Base-by-base conservation (phyloP, 2,113 vertebrate species). In the Epinephelus moara region DNA sequence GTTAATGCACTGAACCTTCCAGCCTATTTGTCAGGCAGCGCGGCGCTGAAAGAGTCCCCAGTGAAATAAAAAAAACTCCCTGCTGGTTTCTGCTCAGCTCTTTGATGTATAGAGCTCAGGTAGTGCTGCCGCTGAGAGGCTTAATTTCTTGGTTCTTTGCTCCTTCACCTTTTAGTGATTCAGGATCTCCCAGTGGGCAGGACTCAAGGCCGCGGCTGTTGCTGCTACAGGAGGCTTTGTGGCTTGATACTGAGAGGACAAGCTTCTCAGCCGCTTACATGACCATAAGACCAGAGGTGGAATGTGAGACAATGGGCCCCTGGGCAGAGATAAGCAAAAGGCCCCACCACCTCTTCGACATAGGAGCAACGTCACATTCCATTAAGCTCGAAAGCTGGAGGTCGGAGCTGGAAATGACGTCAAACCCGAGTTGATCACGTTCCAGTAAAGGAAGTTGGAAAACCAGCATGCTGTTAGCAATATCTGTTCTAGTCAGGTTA, bases 91-190 rank as follows among this genome's bases (percentile, higher is more conserved):
- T 78, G 82, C 67, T 80, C 84, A 59, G 89, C 77, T 18, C 86
- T 93, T 89, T 87, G 81, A 90, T 90, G 80, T 79, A 75, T 53
- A 12, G 78, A 75, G 84, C 37, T 50, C 87, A 91, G 88, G 88
- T 92, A 87, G 70, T 52, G 81, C 84, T 81, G 84, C 77, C 68
- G 80, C 90, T 91, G 83, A 71, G 90, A 86, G 85, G 84, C 86
- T 93, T 94, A 55, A 92, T 91, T 92, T 91, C 60, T 88, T 73
- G 72, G 56, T 86, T 81, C 84, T 92, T 81, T 88, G 79, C 75
- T 88, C 81, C 82, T 83, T 93, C 81, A 87, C 90, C 83, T 89
- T 90, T 84, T 70, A 75, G 78, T 69, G 55, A 68, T 52, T 72
- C 81, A 42, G 75, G 82, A 78, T 87, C 70, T 85, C 89, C 84